Evolutionary conservation across 1,140 invertebrate species (phyloP), one percentile per base, ranked within the genome.

Genomic region (Ceratina calcarata): DNA sequence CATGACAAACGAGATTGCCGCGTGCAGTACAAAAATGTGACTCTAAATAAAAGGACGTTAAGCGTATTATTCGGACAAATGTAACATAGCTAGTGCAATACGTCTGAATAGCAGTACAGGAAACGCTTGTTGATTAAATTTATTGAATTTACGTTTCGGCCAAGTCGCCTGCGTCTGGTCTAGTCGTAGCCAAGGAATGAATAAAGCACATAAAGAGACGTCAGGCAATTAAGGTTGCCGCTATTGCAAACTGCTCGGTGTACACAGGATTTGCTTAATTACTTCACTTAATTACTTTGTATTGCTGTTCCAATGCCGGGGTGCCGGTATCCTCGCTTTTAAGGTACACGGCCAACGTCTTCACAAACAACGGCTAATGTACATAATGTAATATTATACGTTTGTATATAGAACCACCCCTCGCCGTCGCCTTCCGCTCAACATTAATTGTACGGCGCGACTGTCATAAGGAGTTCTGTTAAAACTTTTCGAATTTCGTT

Each of bases 251-350:
- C 13, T 62, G 22, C 16, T 62, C 22, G 16, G 62, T 73, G 10
- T 73, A 73, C 45, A 68, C 49, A 51, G 27, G 49, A 74, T 65
- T 55, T 69, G 53, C 57, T 68, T 74, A 74, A 74, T 74, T 74
- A 67, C 57, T 77, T 69, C 12, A 16, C 3, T 62, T 74, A 74
- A 74, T 65, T 74, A 27, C n/a, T 78, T 70, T 78, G 8, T 78
- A 70, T 70, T 37, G 22, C 75, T n/a, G 51, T 61, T 70, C 32
- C 58, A 51, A 60, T 49, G 65, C 37, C 24, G 18, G 1, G 16
- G 37, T 6, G 8, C 60, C 18, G 37, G 27, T 70, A 4, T 53
- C 24, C 61, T 24, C n/a, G 6, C 16, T 69, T 51, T 8, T 57
- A 75, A 66, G 32, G 37, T 45, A 45, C 37, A 45, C 37, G 37